These are phyloP conservation scores for Geococcyx californianus DNA, from an alignment of 2,113 vertebrate genomes.

Conservation along the genomic window DNA sequence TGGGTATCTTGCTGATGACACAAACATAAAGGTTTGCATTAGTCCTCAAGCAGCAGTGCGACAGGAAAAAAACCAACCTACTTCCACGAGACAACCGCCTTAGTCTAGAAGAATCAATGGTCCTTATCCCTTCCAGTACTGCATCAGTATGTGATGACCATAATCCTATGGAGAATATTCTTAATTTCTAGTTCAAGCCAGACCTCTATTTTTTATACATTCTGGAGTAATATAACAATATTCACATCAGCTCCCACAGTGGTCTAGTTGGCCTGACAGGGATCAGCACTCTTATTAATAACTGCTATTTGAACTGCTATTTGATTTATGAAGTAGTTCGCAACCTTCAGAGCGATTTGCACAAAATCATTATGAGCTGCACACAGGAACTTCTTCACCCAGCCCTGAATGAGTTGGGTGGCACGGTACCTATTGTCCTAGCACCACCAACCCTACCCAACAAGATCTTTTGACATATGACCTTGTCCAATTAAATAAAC, in stretches of 20 bases:
- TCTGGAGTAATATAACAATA: not conserved
- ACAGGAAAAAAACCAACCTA: not conserved
- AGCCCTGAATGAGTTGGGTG: not conserved
- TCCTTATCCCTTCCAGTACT: not conserved
- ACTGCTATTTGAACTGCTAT: not conserved
- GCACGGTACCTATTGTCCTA: not conserved
- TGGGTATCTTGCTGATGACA: not conserved
- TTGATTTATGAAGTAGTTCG: slow-evolving; percentile 31
- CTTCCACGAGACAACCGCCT: not conserved
- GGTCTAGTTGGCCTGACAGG: not conserved
- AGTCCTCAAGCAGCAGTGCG: not conserved
- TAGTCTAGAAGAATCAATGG: not conserved
- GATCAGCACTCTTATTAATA: slow-evolving; percentile 18
- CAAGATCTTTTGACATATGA: slow-evolving; percentile 2
- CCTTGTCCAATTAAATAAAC: slow-evolving; percentile 44
- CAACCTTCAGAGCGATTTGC: not conserved
- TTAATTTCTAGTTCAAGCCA: not conserved
- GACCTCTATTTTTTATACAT: not conserved
- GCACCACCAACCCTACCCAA: not conserved
- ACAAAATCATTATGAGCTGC: not conserved
- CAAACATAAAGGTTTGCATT: not conserved
- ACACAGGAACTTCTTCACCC: not conserved
- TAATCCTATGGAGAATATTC: not conserved
- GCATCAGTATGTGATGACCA: not conserved
- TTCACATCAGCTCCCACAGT: not conserved